Conservation (phyloP, 2,797 vertebrate genomes). For the Pelodytes ibericus region DNA sequence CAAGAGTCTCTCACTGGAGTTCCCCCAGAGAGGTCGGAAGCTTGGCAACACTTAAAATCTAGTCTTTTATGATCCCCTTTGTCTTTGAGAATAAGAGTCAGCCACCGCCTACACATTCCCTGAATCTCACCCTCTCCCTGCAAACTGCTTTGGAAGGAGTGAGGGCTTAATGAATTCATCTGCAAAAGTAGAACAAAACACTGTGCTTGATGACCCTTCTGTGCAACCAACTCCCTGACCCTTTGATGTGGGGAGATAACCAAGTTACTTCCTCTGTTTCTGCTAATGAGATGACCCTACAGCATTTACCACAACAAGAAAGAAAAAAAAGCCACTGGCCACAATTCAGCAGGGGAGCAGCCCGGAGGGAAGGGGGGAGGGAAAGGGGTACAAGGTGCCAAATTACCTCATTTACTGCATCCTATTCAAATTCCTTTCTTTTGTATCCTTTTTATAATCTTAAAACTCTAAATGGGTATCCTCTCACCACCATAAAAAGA, state of each 20-base stretch:
- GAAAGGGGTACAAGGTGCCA: slow-evolving; percentile 32
- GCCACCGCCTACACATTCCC: neutral
- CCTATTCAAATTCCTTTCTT: slow-evolving; percentile 53
- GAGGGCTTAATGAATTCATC: slow-evolving; percentile 56
- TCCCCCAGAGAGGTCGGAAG: neutral
- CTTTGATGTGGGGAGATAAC: slow-evolving; percentile 60
- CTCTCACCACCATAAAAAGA: slow-evolving; percentile 52
- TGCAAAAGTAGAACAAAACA: slow-evolving; percentile 59
- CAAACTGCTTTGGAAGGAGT: slow-evolving; percentile 54
- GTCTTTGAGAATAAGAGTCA: slow-evolving; percentile 26
- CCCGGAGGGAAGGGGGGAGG: slow-evolving; percentile 16
- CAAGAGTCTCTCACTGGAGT: neutral
- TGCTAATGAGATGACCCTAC: slow-evolving; percentile 51
- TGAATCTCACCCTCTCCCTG: slow-evolving; percentile 28
- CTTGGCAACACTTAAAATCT: neutral
- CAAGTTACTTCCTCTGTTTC: slow-evolving; percentile 58
- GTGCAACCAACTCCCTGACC: slow-evolving; percentile 39
- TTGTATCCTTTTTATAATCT: neutral
- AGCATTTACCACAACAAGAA: slow-evolving; percentile 53
- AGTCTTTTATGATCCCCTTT: slow-evolving; percentile 63
- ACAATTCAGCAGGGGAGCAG: slow-evolving; percentile 19
- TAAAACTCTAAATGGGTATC: slow-evolving; percentile 48
- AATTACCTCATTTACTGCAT: slow-evolving; percentile 53
- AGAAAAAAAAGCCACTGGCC: neutral
- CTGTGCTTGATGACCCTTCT: slow-evolving; percentile 47